Conservation (phyloP, 2,797 vertebrate genomes). For the Tympanoctomys barrerae region DNA sequence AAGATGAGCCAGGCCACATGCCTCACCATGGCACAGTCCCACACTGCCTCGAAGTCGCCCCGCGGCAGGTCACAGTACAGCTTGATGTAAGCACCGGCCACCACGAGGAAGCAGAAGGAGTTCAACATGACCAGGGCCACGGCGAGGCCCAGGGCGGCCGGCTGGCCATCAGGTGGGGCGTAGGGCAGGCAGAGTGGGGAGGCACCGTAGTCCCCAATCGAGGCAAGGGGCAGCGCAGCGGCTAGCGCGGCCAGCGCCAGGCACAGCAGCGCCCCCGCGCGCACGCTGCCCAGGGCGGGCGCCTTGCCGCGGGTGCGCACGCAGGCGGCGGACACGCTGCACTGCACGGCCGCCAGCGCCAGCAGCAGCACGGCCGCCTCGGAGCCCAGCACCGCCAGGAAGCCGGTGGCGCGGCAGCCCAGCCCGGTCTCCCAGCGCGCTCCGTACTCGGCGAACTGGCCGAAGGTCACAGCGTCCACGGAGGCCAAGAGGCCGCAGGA, state of each 20-base stretch:
- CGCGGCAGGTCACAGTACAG: conserved; percentile 95
- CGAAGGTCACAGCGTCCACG: conserved; percentile 93
- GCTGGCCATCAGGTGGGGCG: conserved; percentile 90
- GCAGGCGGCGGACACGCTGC: conserved; percentile 93
- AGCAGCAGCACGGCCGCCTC: conserved; percentile 95
- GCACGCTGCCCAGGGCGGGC: conserved; percentile 90
- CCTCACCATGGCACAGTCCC: conserved; percentile 97
- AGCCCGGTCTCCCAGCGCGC: conserved; percentile 94
- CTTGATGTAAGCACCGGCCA: conserved; percentile 94
- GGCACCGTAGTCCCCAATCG: conserved; percentile 94
- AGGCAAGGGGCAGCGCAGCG: conserved; percentile 92
- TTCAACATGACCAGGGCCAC: conserved; percentile 96
- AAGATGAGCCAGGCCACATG: conserved; percentile 98
- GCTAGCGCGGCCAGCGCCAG: conserved; percentile 90
- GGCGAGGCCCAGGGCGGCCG: conserved; percentile 92
- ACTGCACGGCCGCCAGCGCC: conserved; percentile 94
- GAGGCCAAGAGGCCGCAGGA: conserved; percentile 94
- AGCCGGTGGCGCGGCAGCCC: conserved; percentile 94
- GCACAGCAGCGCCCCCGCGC: conserved; percentile 91
- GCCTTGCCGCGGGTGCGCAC: conserved; percentile 91
- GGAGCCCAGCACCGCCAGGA: conserved; percentile 94
- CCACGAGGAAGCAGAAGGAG: conserved; percentile 94
- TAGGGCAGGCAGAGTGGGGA: conserved; percentile 96
- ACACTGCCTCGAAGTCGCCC: conserved; percentile 93
- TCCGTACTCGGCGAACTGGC: conserved; percentile 93